Conservation (phyloP, 2,113 vertebrate genomes). For the Austrofundulus limnaeus region DNA sequence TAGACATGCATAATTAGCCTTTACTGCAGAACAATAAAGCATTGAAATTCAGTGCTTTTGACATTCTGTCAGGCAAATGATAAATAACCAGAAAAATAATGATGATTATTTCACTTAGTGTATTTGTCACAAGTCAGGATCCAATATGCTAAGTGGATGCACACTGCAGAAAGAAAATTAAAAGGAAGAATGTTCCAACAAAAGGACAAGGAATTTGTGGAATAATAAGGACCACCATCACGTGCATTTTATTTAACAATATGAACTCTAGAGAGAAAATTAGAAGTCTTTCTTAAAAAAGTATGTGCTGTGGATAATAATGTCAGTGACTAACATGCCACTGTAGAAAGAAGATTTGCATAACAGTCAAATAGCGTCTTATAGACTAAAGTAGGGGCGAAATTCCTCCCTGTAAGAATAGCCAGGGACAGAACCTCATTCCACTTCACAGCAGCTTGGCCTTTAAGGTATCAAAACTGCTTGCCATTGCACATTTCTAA, state of each 20-base stretch:
- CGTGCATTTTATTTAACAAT: constrained; percentile 14
- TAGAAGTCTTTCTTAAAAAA: constrained; percentile 8
- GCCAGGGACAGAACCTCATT: constrained; percentile 45
- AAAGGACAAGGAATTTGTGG: constrained; percentile 13
- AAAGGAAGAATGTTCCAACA: constrained; percentile 8
- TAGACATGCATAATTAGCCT: constrained; percentile 71
- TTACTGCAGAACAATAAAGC: constrained; percentile 46
- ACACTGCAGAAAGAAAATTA: background rate
- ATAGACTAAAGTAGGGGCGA: constrained; percentile 12
- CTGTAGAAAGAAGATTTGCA: constrained; percentile 10
- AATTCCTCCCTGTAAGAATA: constrained; percentile 39
- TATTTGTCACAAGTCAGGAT: constrained; percentile 55
- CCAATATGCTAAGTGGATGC: constrained; percentile 26
- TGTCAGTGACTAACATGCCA: background rate
- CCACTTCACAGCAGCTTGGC: constrained; percentile 59
- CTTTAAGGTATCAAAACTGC: constrained; percentile 72
- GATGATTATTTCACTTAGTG: constrained; percentile 59
- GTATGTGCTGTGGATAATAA: background rate
- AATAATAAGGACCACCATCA: constrained; percentile 42
- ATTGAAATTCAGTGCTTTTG: constrained; percentile 69
- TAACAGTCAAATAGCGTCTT: constrained; percentile 21
- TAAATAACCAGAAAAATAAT: constrained; percentile 65
- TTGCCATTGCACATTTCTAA: constrained; percentile 68
- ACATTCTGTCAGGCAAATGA: constrained; percentile 67
- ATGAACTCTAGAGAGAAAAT: constrained; percentile 24